These are phyloP conservation scores for Hypothenemus hampei DNA, from an alignment of 1,140 invertebrate genomes.

Conservation along the genomic window DNA sequence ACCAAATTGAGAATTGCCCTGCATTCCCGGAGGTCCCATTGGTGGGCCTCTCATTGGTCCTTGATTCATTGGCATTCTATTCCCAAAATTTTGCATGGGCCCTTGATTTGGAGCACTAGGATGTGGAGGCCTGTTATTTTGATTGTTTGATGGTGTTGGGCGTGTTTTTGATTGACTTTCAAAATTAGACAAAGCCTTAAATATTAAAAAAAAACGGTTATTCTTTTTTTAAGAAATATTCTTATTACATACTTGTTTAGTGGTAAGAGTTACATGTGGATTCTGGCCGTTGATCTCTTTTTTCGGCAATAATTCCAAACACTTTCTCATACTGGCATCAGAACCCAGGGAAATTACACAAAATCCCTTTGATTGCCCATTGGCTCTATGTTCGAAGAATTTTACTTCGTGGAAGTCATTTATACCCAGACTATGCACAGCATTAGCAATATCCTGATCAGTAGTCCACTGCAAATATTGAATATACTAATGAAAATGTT, in stretches of 20 bases:
- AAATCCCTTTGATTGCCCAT: slow-evolving; percentile 99
- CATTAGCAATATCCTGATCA: slow-evolving; percentile 90
- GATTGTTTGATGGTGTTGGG: slow-evolving; percentile 64
- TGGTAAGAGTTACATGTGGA: slow-evolving; percentile 91
- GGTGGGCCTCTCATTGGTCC: slow-evolving; percentile 57
- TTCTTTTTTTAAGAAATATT: too few species aligned
- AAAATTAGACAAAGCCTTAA: slow-evolving; percentile 47
- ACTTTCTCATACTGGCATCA: slow-evolving; percentile 81
- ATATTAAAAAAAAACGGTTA: not conserved
- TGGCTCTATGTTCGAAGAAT: slow-evolving; percentile 98
- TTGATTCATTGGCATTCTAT: slow-evolving; percentile 63
- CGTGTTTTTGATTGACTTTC: slow-evolving; percentile 88
- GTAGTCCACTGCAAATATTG: slow-evolving; percentile 82
- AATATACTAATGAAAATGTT: not conserved
- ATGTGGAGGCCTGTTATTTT: slow-evolving; percentile 47
- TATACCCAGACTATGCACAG: slow-evolving; percentile 80
- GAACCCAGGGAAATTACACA: slow-evolving; percentile 89
- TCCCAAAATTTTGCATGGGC: slow-evolving; percentile 53
- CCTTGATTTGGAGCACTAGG: slow-evolving; percentile 51
- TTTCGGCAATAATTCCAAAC: slow-evolving; percentile 89
- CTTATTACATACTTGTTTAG: slow-evolving; percentile 69
- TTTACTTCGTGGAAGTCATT: slow-evolving; percentile 95
- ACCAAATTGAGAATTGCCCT: slow-evolving; percentile 38
- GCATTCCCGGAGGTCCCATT: slow-evolving; percentile 61
- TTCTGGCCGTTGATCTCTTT: slow-evolving; percentile 93